phyloP scores from a whole-genome alignment of 2,888 invertebrate species.

The Chrysomela aeneicollis region DNA sequence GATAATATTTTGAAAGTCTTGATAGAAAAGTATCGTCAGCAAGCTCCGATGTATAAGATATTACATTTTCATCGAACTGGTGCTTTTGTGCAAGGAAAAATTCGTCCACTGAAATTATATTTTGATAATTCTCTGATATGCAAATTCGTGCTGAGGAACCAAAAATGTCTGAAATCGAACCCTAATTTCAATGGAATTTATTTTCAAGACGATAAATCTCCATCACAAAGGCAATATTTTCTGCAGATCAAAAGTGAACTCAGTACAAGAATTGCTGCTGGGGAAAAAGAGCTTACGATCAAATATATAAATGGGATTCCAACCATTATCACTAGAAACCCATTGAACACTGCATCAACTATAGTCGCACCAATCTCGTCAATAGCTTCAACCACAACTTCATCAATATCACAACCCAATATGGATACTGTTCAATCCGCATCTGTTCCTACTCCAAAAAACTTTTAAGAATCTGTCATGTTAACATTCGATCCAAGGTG shows the following conservation, averaged over 20 bases:
- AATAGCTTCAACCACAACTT: too few relatives aligned
- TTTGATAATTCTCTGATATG: neutral
- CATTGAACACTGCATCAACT: neutral
- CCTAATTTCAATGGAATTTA: neutral
- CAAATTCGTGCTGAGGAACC: neutral
- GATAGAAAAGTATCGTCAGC: neutral
- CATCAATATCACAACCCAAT: too few relatives aligned
- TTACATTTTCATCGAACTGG: neutral
- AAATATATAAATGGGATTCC: neutral
- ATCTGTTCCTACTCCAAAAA: neutral
- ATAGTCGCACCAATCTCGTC: too few relatives aligned
- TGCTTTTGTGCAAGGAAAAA: neutral
- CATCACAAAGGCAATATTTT: neutral
- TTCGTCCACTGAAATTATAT: neutral
- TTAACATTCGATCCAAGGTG: neutral
- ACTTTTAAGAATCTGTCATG: neutral
- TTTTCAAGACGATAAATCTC: neutral
- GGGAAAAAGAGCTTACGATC: neutral
- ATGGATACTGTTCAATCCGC: too few relatives aligned
- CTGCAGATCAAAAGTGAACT: neutral
- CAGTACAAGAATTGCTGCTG: too few relatives aligned
- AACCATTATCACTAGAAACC: neutral
- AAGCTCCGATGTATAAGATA: neutral
- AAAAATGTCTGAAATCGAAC: neutral
- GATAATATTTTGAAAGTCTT: neutral